phyloP scores from a whole-genome alignment of 1,140 invertebrate genomes.

The Dendrolimus kikuchii region DNA sequence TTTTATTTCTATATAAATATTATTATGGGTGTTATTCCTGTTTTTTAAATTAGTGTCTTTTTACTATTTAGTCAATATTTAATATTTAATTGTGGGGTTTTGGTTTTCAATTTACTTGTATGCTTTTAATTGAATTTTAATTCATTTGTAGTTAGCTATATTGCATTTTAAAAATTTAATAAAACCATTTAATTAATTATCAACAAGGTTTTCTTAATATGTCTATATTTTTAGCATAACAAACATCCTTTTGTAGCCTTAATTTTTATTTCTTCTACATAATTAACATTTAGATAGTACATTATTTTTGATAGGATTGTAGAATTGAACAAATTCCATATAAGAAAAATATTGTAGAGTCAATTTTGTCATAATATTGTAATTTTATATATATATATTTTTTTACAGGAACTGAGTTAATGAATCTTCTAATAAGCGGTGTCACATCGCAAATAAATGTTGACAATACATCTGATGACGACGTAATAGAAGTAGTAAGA shows the following conservation, averaged over 20 bases:
- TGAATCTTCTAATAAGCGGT: slow-evolving; percentile 22
- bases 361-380: neutral
- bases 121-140: too few relatives aligned
- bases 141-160: too few relatives aligned
- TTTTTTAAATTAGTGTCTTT: too few relatives aligned
- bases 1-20: too few relatives aligned
- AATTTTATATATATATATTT: slow-evolving; percentile 3
- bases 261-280: neutral
- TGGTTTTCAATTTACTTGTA: too few relatives aligned
- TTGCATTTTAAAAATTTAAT: too few relatives aligned
- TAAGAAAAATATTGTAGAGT: neutral
- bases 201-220: neutral
- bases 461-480: slow-evolving; percentile 53
- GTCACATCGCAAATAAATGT: slow-evolving; percentile 20
- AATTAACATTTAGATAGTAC: too few relatives aligned
- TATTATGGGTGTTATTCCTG: too few relatives aligned
- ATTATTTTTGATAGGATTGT: too few relatives aligned
- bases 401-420: slow-evolving; percentile 7
- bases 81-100: too few relatives aligned
- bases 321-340: neutral
- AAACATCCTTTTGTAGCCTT: neutral
- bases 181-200: neutral
- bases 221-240: neutral
- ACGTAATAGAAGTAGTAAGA: slow-evolving; percentile 61
- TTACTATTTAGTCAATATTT: too few relatives aligned